Evolutionary conservation across 2,888 invertebrate species (phyloP).

Genomic region (Polyommatus iphigenia): DNA sequence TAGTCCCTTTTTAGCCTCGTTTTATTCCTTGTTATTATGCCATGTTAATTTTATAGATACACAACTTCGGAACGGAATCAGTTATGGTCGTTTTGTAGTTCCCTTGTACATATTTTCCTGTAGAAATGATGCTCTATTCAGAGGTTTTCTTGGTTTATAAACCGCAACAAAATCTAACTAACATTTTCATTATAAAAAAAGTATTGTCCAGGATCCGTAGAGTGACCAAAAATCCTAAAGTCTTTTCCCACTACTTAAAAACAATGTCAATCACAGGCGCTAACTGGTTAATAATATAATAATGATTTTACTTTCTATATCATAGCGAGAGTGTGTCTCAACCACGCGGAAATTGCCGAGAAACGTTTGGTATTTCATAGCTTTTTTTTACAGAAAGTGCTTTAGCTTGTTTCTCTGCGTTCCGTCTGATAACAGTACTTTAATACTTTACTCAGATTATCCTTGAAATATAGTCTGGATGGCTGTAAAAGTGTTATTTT

Average conservation of each 20-base stretch:
- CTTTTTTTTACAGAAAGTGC: conserved; percentile 10
- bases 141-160: too few species aligned
- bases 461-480: not conserved
- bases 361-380: not conserved
- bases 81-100: too few species aligned
- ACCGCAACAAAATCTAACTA: too few species aligned
- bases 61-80: too few species aligned
- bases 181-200: too few species aligned
- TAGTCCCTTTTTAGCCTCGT: too few species aligned
- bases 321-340: conserved; percentile 33
- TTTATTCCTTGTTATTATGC: too few species aligned
- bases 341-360: conserved; percentile 29
- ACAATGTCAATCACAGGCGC: not conserved
- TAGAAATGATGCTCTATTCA: too few species aligned
- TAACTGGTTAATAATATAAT: not conserved
- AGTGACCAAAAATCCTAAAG: not conserved
- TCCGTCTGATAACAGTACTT: not conserved
- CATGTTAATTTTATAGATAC: too few species aligned
- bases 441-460: not conserved
- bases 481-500: not conserved
- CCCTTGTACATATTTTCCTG: too few species aligned
- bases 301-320: conserved; percentile 33
- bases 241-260: not conserved
- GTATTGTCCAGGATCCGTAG: too few species aligned
- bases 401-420: not conserved